Evolutionary conservation across 2,888 invertebrate genomes (phyloP).

Genomic region (Caenorhabditis wallacei): DNA sequence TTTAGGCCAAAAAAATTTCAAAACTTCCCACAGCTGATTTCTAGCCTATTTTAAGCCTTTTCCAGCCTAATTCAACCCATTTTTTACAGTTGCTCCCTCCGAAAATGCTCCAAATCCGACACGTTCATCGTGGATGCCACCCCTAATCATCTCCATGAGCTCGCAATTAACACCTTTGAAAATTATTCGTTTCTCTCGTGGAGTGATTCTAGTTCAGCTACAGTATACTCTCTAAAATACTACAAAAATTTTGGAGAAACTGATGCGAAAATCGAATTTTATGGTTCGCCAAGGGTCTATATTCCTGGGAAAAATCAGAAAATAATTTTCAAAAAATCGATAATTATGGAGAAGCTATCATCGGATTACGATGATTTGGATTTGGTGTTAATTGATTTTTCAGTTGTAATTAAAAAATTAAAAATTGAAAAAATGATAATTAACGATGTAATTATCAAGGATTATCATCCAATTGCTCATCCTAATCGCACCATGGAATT

Average conservation of each 20-base stretch:
- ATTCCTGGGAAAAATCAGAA: constrained; percentile 36
- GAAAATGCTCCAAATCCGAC: constrained; percentile 40
- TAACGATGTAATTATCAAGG: constrained; percentile 1
- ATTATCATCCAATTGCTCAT: constrained; percentile 10
- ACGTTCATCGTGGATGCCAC: background rate
- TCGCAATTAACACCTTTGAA: constrained; percentile 16
- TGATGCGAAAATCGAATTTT: constrained; percentile 19
- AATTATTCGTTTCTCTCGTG: constrained; percentile 32
- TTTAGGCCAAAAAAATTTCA: background rate
- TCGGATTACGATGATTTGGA: constrained; percentile 9
- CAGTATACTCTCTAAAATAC: constrained; percentile 21
- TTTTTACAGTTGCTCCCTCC: constrained; percentile 41
- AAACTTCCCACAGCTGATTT: too few relatives aligned
- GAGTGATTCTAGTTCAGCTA: background rate
- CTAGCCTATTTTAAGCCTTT: too few relatives aligned
- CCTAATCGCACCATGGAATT: constrained; percentile 19
- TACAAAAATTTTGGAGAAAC: constrained; percentile 17
- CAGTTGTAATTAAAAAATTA: background rate
- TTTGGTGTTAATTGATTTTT: constrained; percentile 16
- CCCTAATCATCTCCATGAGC: background rate
- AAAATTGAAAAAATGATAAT: constrained; percentile 5
- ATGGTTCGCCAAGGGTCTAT: background rate
- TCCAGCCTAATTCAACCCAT: background rate
- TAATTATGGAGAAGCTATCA: background rate
- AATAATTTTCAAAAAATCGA: constrained; percentile 8